A percentile compares a stretch with the other conserved stretches of the same genome.
phyloP scores from a whole-genome alignment of 1,140 invertebrate genomes.

The Artemia franciscana region DNA sequence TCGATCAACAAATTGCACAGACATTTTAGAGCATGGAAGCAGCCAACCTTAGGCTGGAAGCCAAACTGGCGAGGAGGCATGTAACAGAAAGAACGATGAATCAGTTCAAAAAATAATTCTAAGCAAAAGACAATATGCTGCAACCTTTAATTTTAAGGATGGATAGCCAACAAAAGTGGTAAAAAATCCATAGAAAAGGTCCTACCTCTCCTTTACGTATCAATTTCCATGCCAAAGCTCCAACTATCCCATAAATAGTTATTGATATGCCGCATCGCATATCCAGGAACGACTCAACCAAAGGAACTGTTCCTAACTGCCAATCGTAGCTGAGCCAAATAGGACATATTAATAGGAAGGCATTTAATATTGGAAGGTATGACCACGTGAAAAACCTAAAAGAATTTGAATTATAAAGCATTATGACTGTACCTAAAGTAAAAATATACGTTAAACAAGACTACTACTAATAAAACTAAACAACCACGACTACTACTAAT shows the following conservation, averaged over 20 bases:
- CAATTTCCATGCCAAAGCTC: neutral
- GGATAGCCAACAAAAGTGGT: neutral
- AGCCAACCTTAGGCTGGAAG: too few species aligned
- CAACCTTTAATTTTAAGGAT: constrained; percentile 1
- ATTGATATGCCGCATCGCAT: constrained; percentile 22
- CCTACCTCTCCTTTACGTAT: constrained; percentile 1
- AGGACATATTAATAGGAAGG: constrained; percentile 25
- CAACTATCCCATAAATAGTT: constrained; percentile 14
- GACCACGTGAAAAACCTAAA: constrained; percentile 24
- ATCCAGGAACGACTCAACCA: constrained; percentile 22
- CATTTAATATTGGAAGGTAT: constrained; percentile 28
- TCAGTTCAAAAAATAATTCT: too few species aligned
- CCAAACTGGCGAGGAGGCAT: too few species aligned
- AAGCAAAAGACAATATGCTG: too few species aligned
- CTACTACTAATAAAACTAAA: too few species aligned
- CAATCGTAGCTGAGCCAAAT: constrained; percentile 28
- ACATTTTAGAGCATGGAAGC: too few species aligned
- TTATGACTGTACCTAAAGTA: too few species aligned
- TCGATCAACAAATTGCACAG: too few species aligned
- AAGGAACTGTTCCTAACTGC: constrained; percentile 30
- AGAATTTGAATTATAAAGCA: too few species aligned
- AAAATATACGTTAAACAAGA: too few species aligned
- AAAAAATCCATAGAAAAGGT: neutral
- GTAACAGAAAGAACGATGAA: too few species aligned
- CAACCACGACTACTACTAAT: too few species aligned